Base-by-base conservation (phyloP, 2,888 invertebrate species). In the Podabrus alpinus region DNA sequence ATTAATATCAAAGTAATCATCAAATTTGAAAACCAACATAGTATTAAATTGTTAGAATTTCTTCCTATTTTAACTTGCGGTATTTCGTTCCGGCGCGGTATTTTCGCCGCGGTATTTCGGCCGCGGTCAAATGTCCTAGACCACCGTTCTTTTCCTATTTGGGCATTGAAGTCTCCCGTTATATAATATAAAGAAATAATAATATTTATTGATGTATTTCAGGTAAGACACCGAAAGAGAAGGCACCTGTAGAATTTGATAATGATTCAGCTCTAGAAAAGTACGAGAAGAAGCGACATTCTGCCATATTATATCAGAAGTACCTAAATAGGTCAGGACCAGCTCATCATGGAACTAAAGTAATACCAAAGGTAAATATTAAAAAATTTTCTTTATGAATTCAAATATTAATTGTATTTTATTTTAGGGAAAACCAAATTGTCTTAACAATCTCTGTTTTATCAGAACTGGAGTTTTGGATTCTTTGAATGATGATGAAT, bases 401-500 rank as follows among this genome's bases (percentile, higher is more conserved):
- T 64, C n/a, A 1, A 17, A 19, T 15, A 64, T 15, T 15, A 64
- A 64, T n/a, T 21, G 17, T 45, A n/a, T 64, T 64, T 64, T 21
- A 19, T 83, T 86, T 24, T 79, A 94, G 92, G 95, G 95, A 25
- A 89, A 91, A 69, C 90, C 92, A 15, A 89, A 92, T 83, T 95
- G 95, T 84, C 87, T 96, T 2, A 90, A 90, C 69, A 92, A 93
- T 70, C 87, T 92, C 72, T 92, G 91, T 4, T 95, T 96, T 83
- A 85, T 95, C 5, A 87, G 96, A 69, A 97, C 97, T 59, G 98
- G 97, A 29, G 94, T 97, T 1, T 88, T 97, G 66, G 97, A 97
- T 83, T 96, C 96, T 0, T 89, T 97, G 80, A 96, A 96, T 81
- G 90, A 94, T 13, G 95, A 96, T 5, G 96, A 96, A 82, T 91